Base-by-base conservation (phyloP, 2,113 vertebrate genomes). In the Saguinus imperator region DNA sequence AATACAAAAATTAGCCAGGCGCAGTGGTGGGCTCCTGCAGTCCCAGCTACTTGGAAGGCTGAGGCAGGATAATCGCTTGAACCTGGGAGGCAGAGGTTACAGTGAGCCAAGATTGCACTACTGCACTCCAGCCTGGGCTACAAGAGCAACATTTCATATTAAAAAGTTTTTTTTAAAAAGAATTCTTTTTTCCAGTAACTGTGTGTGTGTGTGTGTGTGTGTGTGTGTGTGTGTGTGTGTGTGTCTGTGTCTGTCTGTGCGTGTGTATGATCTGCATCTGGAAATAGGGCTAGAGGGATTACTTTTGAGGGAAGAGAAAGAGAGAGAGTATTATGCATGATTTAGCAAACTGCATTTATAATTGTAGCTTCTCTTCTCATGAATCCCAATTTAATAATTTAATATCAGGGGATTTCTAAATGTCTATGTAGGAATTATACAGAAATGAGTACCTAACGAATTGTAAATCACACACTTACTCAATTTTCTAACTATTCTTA, bases 401-500 rank as follows among this genome's bases (percentile, higher is more conserved):
- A 32, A 20, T 52, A 79, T 48, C 70, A 40, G 50, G 35, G 88
- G 76, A 86, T 23, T 85, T 80, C 35, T 83, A 21, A 73, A 89
- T 50, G 14, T 43, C 43, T 90, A 50, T 16, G 12, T 21, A 87
- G 45, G 12, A 87, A 82, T 79, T 79, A 85, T 37, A 57, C 1
- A 37, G 14, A 90, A 50, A 68, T 6, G 57, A 64, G n/a, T 68
- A 94, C n/a, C 14, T 73, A 94, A 89, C n/a, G 50, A 84, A 85
- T 25, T 90, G 0, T 87, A 32, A 89, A 75, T 55, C 4, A 87
- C 35, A 3, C 25, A 91, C 27, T 61, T 50, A 43, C 17, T 92
- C 55, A 27, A 84, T 79, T 94, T 95, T 95, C 45, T 18, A 80
- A 85, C 55, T 27, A 89, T 89, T 96, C 83, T 29, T 80, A 75